Percentiles rank a stretch among this genome's conserved stretches.
These are phyloP conservation scores for Chaetogeoica ovagalla DNA, from an alignment of 2,888 invertebrate genomes.

Conservation along the genomic window DNA sequence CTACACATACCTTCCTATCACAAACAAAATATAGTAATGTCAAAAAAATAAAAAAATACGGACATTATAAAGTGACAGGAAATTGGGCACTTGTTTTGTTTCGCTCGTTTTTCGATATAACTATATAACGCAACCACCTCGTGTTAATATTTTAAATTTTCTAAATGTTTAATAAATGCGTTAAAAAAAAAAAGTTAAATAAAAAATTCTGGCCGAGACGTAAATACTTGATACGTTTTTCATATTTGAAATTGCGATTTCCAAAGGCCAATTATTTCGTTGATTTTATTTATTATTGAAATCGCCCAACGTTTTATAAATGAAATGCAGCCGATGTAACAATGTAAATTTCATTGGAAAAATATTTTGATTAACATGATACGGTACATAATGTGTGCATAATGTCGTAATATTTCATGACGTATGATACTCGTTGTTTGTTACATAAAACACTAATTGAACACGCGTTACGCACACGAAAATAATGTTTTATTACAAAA, in stretches of 20 bases:
- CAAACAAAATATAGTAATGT: background rate
- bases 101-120: background rate
- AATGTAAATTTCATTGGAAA: background rate
- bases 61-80: background rate
- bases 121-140: background rate
- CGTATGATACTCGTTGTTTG: background rate
- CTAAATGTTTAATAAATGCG: background rate
- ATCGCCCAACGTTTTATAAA: slow-evolving; percentile 17
- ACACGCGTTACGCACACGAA: slow-evolving; percentile 12
- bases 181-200: background rate
- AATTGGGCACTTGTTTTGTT: background rate
- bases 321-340: slow-evolving; percentile 4
- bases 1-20: background rate
- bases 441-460: slow-evolving; percentile 30
- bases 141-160: background rate
- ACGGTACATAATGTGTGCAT: background rate
- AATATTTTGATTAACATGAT: slow-evolving; percentile 17
- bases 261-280: background rate
- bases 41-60: background rate
- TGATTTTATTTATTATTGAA: background rate
- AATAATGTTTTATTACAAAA: slow-evolving; percentile 4
- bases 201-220: background rate
- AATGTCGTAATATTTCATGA: background rate
- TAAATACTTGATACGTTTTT: background rate
- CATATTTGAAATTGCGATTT: slow-evolving; percentile 7